Conservation (phyloP, 2,888 invertebrate genomes). For the Leistus spinibarbis region DNA sequence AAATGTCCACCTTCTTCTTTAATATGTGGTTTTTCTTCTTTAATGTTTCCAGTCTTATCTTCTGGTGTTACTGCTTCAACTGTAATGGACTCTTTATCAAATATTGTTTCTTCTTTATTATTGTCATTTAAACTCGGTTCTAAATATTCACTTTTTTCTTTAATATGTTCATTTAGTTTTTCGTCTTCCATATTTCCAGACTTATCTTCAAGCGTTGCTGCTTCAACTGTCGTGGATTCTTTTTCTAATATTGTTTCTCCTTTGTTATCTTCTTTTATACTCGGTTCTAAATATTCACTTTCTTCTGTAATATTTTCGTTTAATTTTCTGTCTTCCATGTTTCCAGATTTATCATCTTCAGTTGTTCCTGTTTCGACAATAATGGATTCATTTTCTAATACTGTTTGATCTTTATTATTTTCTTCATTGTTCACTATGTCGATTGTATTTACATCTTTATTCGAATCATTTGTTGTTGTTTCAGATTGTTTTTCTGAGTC, state of each 20-base stretch:
- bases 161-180: conserved; percentile 23
- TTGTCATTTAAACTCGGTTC: not conserved
- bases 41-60: not conserved
- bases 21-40: not conserved
- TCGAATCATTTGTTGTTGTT: not conserved
- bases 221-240: not conserved
- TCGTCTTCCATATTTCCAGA: not conserved
- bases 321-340: conserved; percentile 19
- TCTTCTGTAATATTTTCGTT: conserved; percentile 8
- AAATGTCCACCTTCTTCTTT: not conserved
- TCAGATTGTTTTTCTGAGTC: too few species aligned
- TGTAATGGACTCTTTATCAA: not conserved
- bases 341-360: not conserved
- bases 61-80: not conserved
- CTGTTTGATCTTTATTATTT: not conserved
- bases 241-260: not conserved
- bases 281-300: conserved; percentile 1
- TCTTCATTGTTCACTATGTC: not conserved
- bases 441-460: not conserved
- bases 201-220: conserved; percentile 1
- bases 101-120: not conserved
- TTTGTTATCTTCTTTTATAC: not conserved
- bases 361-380: not conserved
- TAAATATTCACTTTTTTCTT: conserved; percentile 3
- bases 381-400: not conserved